phyloP scores from a whole-genome alignment of 2,797 vertebrate genomes.

The Phoxinus dragarum region DNA sequence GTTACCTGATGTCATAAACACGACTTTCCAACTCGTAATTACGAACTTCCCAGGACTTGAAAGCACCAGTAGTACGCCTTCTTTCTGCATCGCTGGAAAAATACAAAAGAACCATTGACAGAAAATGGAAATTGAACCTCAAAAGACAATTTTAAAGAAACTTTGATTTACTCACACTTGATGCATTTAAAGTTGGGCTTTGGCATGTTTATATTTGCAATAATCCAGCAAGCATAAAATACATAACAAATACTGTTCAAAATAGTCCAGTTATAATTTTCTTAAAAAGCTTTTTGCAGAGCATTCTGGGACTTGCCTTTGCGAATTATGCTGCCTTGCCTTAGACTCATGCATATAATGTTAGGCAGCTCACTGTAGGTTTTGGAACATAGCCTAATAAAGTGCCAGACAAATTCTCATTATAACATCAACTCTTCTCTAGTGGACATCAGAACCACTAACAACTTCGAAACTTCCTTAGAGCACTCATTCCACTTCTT shows the following conservation, averaged over 20 bases:
- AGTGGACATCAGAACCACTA: neutral
- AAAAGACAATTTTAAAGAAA: neutral
- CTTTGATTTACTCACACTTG: too few species aligned
- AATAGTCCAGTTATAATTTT: neutral
- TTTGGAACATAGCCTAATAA: neutral
- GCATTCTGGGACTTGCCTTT: neutral
- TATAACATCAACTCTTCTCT: neutral
- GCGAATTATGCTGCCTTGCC: neutral
- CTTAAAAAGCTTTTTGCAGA: neutral
- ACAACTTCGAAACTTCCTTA: neutral
- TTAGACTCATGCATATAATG: too few species aligned
- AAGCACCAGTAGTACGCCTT: too few species aligned
- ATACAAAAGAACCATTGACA: neutral
- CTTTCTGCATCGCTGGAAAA: neutral
- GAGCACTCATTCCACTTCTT: neutral
- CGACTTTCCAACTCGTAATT: too few species aligned
- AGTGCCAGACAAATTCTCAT: neutral
- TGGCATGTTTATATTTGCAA: neutral
- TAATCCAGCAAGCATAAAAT: neutral
- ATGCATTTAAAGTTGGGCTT: neutral
- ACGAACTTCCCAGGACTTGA: too few species aligned
- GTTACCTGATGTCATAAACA: too few species aligned
- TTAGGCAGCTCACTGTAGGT: neutral
- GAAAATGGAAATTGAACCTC: neutral
- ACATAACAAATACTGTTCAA: neutral